Percentiles rank a stretch among this genome's conserved stretches.
Evolutionary conservation across 2,797 vertebrate genomes (phyloP).

Genomic region (Coracias cyanogaster): DNA sequence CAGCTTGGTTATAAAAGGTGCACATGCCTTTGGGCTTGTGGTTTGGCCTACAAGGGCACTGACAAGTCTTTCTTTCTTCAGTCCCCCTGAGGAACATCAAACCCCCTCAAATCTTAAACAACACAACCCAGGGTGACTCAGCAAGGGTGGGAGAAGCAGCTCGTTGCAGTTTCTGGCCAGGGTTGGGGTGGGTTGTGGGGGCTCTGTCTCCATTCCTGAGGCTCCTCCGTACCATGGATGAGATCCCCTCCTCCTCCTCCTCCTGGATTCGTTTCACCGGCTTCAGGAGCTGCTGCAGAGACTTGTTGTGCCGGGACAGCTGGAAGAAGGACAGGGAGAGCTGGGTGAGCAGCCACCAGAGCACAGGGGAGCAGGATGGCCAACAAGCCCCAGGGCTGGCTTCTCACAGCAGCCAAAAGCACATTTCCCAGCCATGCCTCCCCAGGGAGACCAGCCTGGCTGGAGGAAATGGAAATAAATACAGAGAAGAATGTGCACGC

Average conservation of each 20-base stretch:
- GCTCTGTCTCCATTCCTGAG: accelerated
- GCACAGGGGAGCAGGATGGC: background rate
- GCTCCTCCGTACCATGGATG: slow-evolving; percentile 88
- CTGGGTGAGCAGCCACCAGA: background rate
- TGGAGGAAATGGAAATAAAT: background rate
- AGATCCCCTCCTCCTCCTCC: slow-evolving; percentile 94
- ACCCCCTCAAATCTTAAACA: background rate
- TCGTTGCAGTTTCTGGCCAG: background rate
- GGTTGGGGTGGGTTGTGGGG: accelerated
- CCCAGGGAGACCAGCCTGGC: background rate
- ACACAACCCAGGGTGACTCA: background rate
- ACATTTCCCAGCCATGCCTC: background rate
- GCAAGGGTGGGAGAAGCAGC: background rate
- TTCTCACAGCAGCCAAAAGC: background rate
- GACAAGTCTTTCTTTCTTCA: background rate
- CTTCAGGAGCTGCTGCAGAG: slow-evolving; percentile 90
- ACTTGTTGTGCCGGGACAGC: slow-evolving; percentile 94
- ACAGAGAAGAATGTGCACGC: background rate
- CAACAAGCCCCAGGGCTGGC: background rate
- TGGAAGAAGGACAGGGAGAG: slow-evolving; percentile 57
- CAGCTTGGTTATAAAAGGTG: background rate
- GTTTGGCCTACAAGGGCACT: background rate
- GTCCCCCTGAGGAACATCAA: background rate
- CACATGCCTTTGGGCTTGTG: background rate
- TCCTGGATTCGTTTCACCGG: slow-evolving; percentile 87